Base-by-base conservation (phyloP, 2,888 invertebrate species). In the Muschampia plurimacula region DNA sequence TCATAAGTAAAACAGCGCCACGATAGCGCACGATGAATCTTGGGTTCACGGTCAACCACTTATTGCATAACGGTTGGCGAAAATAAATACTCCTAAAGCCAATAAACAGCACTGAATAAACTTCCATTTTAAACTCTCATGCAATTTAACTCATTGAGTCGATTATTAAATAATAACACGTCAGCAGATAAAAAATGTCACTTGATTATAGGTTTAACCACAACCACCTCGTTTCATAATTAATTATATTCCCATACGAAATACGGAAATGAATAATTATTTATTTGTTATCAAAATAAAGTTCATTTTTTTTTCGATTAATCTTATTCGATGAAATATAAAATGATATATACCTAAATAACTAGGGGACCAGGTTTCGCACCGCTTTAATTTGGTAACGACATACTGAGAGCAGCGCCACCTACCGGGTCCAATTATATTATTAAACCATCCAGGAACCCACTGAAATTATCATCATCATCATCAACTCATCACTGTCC, bases 41-140 rank as follows among this genome's bases (percentile, higher is more conserved):
- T 69, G 87, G 87, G 89, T 89, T 91, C 91, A 91, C 79, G 91
- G 90, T 77, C 89, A 87, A 75, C 76, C 72, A 68, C 74, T 75
- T 74, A 71, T 83, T 82, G 79, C 81, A 74, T 80, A 83, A 83
- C 72, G 41, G 10, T 57, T 12, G 57, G 39, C 67, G 22, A 74
- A 70, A 74, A 73, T 71, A 73, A 65, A 71, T 46, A 62, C 72
- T 69, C 44, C 9, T 44, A 57, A 44, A 28, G 28, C 46, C 46
- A 70, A 59, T 65, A 65, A 46, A 70, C 44, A 59, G 36, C 52
- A 55, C 52, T 9, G 52, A 55, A 4, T 22, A 55, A 55, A 22
- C 55, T 9, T 55, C 22, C 55, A 55, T 22, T 55, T 55, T 22
- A 55, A 55, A 9, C 55, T 55, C 9, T 10, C 55, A 22, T 55